Percentiles rank a stretch among this genome's conserved stretches.
phyloP scores from a whole-genome alignment of 92 coral and sea anemone species.

The Phenganax stokvisi region DNA sequence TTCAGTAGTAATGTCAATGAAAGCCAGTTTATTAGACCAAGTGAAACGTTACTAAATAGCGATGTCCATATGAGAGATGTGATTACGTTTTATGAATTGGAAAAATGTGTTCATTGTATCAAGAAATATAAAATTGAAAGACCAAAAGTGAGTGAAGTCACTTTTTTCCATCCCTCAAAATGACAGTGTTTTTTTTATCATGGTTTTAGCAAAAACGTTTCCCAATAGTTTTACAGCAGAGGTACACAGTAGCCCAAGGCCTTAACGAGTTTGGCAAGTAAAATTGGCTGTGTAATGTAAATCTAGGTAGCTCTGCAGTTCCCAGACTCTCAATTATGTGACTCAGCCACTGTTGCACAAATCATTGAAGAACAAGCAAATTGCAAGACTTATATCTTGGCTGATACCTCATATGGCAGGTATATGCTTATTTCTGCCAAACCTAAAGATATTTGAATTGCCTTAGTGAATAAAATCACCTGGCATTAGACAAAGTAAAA shows the following conservation, averaged over 20 bases:
- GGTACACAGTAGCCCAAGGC: background rate
- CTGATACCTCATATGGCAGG: conserved; percentile 98
- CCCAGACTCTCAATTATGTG: conserved; percentile 69
- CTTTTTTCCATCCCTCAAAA: too few species aligned
- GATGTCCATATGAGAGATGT: background rate
- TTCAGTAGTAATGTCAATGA: conserved; percentile 21
- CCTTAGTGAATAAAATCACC: background rate
- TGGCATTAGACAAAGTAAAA: background rate
- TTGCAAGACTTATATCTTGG: conserved; percentile 61
- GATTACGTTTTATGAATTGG: conserved; percentile 64
- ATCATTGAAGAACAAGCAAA: conserved; percentile 56
- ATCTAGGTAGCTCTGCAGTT: conserved; percentile 88
- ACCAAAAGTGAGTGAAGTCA: conserved; percentile 42
- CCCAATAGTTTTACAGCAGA: background rate
- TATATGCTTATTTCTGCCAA: background rate
- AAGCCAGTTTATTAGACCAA: background rate
- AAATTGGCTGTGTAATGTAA: background rate
- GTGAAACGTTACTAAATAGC: background rate
- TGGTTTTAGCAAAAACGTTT: background rate
- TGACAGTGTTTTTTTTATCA: background rate
- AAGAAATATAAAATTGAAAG: conserved; percentile 51
- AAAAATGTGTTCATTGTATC: conserved; percentile 55
- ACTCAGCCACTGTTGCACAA: conserved; percentile 69
- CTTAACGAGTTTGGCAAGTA: background rate
- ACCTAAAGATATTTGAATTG: background rate